Conservation (phyloP, 2,888 invertebrate genomes). For the Leptura quadrifasciata region DNA sequence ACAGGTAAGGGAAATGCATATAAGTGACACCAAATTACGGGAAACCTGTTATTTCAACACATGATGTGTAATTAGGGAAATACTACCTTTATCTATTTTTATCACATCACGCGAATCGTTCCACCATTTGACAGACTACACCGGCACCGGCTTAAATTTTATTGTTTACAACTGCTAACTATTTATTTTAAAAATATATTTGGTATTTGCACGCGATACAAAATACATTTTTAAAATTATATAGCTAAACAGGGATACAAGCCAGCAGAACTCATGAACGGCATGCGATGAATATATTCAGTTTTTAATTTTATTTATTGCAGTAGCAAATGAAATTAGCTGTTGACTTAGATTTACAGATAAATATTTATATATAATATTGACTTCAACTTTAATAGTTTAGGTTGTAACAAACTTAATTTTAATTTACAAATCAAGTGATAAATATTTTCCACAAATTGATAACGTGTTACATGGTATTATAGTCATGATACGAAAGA, state of each 20-base stretch:
- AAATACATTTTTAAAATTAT: background rate
- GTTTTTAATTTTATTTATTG: background rate
- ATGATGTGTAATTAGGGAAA: background rate
- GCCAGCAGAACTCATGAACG: background rate
- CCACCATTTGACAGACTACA: slow-evolving; percentile 1
- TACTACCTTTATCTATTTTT: slow-evolving; percentile 6
- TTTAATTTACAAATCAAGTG: too few species aligned
- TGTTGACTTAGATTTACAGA: background rate
- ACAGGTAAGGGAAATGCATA: background rate
- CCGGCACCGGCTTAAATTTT: background rate
- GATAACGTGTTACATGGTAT: too few species aligned
- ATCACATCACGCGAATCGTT: slow-evolving; percentile 13
- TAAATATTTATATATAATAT: background rate
- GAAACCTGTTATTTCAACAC: slow-evolving; percentile 15
- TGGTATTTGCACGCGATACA: slow-evolving; percentile 13
- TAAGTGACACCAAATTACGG: slow-evolving; percentile 25
- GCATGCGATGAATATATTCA: background rate
- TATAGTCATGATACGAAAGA: too few species aligned
- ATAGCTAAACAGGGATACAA: background rate
- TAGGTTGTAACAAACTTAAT: too few species aligned
- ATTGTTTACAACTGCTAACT: background rate
- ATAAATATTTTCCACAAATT: too few species aligned
- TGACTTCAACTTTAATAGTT: too few species aligned
- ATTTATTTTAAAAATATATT: background rate
- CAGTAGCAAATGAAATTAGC: too few species aligned